Evolutionary conservation across 1,140 invertebrate genomes (phyloP).

Genomic region (Adoxophyes honmai): DNA sequence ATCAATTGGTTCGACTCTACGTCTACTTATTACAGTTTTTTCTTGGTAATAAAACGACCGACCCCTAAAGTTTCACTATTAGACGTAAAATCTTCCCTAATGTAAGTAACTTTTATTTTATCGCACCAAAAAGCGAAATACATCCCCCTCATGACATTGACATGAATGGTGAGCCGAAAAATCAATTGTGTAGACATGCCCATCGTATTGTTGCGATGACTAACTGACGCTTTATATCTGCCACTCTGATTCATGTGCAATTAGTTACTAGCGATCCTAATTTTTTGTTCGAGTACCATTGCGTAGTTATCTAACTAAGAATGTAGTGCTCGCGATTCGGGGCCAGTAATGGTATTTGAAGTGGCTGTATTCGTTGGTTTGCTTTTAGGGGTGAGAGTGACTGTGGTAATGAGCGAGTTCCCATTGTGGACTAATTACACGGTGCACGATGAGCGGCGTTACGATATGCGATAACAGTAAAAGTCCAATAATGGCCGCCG

Average conservation of each 20-base stretch:
- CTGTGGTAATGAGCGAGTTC: slow-evolving; percentile 43
- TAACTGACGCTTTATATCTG: slow-evolving; percentile 41
- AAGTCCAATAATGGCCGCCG: slow-evolving; percentile 56
- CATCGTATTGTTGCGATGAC: slow-evolving; percentile 43
- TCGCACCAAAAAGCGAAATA: slow-evolving; percentile 22
- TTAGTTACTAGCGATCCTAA: slow-evolving; percentile 7
- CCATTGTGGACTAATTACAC: slow-evolving; percentile 60
- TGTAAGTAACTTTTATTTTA: slow-evolving; percentile 20
- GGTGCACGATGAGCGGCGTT: slow-evolving; percentile 44
- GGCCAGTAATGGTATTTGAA: slow-evolving; percentile 17
- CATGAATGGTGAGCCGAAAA: slow-evolving; percentile 33
- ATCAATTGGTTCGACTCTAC: background rate
- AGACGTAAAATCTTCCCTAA: background rate
- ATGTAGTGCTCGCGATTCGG: background rate
- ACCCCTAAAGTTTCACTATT: too few relatives aligned
- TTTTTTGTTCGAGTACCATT: slow-evolving; percentile 20
- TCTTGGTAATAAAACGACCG: too few relatives aligned
- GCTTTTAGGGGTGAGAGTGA: slow-evolving; percentile 1
- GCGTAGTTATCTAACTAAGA: too few relatives aligned
- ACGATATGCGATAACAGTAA: slow-evolving; percentile 72
- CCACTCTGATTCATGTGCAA: slow-evolving; percentile 23
- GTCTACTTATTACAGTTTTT: too few relatives aligned
- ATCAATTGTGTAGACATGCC: slow-evolving; percentile 43
- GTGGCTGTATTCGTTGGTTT: slow-evolving; percentile 11
- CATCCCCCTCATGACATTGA: slow-evolving; percentile 20